A percentile compares a stretch with the other conserved stretches of the same genome.
Conservation (phyloP, 2,797 vertebrate genomes). For the Halcyon badia region DNA sequence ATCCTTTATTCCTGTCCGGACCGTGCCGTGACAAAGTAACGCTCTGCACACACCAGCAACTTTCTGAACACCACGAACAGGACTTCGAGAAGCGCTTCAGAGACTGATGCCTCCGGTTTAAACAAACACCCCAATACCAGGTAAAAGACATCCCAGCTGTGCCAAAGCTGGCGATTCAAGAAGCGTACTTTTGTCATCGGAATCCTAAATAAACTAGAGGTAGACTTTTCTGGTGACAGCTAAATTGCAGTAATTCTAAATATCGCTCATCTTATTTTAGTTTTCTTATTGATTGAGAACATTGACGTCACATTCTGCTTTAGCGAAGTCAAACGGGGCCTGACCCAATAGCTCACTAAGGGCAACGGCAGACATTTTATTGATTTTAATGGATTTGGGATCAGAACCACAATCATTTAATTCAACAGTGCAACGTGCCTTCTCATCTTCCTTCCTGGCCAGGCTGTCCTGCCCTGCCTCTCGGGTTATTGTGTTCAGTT, state of each 20-base stretch:
- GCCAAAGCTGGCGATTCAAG: not conserved
- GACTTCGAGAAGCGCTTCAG: not conserved
- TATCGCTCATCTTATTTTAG: not conserved
- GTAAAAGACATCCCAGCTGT: not conserved
- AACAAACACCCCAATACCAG: not conserved
- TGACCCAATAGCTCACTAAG: not conserved
- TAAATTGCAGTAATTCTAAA: not conserved
- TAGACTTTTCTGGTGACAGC: not conserved
- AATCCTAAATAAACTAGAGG: not conserved
- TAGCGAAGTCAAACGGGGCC: not conserved
- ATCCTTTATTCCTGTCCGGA: not conserved
- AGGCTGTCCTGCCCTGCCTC: not conserved
- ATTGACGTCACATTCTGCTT: not conserved
- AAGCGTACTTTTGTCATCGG: rapidly evolving
- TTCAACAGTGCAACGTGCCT: not conserved
- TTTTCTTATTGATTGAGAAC: not conserved
- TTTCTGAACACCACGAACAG: not conserved
- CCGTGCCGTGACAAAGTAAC: not conserved
- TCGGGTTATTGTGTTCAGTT: not conserved
- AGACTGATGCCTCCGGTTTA: rapidly evolving
- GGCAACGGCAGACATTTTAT: not conserved
- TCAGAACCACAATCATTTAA: not conserved
- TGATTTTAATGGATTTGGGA: not conserved
- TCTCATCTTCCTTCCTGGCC: not conserved
- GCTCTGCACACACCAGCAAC: not conserved